A percentile compares a stretch with the other conserved stretches of the same genome.
Conservation (phyloP, 2,888 invertebrate species). For the Meghimatium bilineatum region DNA sequence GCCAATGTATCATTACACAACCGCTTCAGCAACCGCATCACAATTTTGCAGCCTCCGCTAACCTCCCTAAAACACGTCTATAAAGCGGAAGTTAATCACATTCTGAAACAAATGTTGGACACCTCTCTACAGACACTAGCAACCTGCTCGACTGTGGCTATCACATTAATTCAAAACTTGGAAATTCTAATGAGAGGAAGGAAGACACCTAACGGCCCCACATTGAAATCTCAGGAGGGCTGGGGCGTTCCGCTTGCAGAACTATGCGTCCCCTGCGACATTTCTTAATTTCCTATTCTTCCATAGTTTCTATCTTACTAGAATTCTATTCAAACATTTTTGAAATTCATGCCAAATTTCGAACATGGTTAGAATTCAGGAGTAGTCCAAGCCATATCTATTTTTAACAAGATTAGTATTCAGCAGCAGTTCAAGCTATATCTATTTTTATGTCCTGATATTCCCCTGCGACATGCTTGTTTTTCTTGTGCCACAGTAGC, state of each 20-base stretch:
- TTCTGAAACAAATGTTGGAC: conserved; percentile 30
- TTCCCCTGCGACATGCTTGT: too few species aligned
- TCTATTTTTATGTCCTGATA: too few species aligned
- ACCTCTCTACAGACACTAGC: not conserved
- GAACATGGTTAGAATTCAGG: not conserved
- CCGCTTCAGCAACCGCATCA: not conserved
- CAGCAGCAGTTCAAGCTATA: too few species aligned
- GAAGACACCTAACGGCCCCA: conserved; percentile 1
- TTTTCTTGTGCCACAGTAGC: too few species aligned
- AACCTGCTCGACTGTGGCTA: conserved; percentile 22
- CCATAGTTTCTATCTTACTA: not conserved
- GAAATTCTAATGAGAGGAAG: conserved; percentile 31
- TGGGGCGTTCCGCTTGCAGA: conserved; percentile 24
- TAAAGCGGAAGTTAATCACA: conserved; percentile 33
- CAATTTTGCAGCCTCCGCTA: conserved; percentile 1
- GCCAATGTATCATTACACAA: conserved; percentile 13
- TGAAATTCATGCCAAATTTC: conserved; percentile 8
- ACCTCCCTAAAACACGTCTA: not conserved
- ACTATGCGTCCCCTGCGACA: not conserved
- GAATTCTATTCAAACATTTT: not conserved
- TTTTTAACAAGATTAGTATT: too few species aligned
- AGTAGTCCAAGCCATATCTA: too few species aligned
- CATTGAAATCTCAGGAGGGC: conserved; percentile 1
- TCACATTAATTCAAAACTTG: conserved; percentile 36
- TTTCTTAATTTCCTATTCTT: conserved; percentile 15